Evolutionary conservation across 2,113 vertebrate species (phyloP).

Genomic region (Hoplias malabaricus): DNA sequence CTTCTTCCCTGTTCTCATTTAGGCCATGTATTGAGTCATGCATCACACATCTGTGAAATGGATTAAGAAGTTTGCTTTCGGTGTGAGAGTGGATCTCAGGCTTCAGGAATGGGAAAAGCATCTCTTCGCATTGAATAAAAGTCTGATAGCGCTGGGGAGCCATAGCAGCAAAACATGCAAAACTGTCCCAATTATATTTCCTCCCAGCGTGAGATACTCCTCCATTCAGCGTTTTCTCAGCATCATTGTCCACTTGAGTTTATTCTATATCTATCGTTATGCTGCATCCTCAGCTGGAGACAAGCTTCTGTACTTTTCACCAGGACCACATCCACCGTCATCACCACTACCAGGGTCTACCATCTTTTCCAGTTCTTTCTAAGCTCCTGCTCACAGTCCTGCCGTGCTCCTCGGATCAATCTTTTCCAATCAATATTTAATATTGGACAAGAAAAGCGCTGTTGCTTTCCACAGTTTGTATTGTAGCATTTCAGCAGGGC

Average conservation of each 20-base stretch:
- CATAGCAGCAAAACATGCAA: slow-evolving; percentile 16
- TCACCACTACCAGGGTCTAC: too few species aligned
- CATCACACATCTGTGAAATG: slow-evolving; percentile 1
- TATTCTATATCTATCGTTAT: neutral
- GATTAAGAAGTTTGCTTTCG: slow-evolving; percentile 15
- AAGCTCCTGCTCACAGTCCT: neutral
- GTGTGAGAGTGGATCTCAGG: neutral
- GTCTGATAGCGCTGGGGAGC: slow-evolving; percentile 1
- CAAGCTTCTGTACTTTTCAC: neutral
- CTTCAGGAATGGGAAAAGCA: slow-evolving; percentile 7
- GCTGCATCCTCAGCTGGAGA: neutral
- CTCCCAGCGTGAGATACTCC: neutral
- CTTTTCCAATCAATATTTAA: slow-evolving; percentile 47
- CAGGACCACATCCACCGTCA: slow-evolving; percentile 20
- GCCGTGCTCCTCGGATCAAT: slow-evolving; percentile 30
- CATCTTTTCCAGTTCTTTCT: slow-evolving; percentile 48
- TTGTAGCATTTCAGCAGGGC: slow-evolving; percentile 24
- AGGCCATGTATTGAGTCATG: neutral
- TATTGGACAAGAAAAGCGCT: slow-evolving; percentile 28
- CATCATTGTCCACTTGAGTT: neutral
- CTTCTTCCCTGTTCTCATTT: neutral
- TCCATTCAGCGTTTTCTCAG: neutral
- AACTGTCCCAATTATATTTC: neutral
- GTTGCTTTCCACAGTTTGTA: slow-evolving; percentile 32
- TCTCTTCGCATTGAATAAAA: neutral